Conservation (phyloP, 2,888 invertebrate genomes). For the Drosophila lacicola region DNA sequence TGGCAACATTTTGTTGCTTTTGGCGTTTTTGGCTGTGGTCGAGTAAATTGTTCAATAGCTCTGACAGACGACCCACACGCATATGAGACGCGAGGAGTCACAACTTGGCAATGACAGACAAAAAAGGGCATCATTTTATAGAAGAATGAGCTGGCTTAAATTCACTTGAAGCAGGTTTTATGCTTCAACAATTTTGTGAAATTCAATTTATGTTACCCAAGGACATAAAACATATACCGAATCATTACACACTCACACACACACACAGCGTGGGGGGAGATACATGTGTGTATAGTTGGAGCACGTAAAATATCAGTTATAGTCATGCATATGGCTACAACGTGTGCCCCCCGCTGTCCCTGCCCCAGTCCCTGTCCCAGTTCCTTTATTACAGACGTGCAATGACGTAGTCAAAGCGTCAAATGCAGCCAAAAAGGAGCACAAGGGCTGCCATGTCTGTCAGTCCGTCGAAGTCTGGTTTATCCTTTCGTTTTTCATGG, state of each 20-base stretch:
- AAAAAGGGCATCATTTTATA: slow-evolving; percentile 75
- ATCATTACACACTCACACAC: slow-evolving; percentile 69
- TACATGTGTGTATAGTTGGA: slow-evolving; percentile 44
- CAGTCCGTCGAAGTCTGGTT: slow-evolving; percentile 36
- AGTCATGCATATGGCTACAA: slow-evolving; percentile 52
- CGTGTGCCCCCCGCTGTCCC: background rate
- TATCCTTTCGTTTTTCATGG: slow-evolving; percentile 70
- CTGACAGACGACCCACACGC: slow-evolving; percentile 14
- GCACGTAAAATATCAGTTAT: slow-evolving; percentile 80
- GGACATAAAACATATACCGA: slow-evolving; percentile 79
- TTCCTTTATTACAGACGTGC: slow-evolving; percentile 59
- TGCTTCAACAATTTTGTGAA: slow-evolving; percentile 84
- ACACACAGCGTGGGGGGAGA: background rate
- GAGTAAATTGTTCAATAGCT: slow-evolving; percentile 68
- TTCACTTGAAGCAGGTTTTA: slow-evolving; percentile 83
- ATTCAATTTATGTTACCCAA: slow-evolving; percentile 83
- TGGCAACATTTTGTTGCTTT: slow-evolving; percentile 50
- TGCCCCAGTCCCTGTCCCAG: background rate
- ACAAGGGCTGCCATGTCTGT: slow-evolving; percentile 30
- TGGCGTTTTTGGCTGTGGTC: slow-evolving; percentile 46
- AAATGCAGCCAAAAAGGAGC: slow-evolving; percentile 62
- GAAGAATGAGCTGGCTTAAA: slow-evolving; percentile 79
- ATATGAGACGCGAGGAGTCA: slow-evolving; percentile 12
- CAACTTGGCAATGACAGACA: slow-evolving; percentile 68
- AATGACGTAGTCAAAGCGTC: slow-evolving; percentile 75